Evolutionary conservation across 2,888 invertebrate genomes (phyloP), one percentile per base, ranked within the genome.

Genomic region (Harpalus rubripes): DNA sequence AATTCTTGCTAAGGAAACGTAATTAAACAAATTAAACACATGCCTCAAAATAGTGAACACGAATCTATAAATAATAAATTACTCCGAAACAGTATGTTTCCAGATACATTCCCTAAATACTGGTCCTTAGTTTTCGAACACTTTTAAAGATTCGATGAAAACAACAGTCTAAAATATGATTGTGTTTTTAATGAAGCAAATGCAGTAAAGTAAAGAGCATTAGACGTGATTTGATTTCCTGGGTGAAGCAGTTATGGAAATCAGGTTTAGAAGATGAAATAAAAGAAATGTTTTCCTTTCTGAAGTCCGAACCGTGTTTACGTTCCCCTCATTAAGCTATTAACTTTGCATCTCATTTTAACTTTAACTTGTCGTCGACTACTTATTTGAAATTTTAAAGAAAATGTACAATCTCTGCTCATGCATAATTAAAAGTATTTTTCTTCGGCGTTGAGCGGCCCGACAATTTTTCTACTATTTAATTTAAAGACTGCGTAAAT

Each of bases 351-450:
- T 83, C 61, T 83, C 76, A 76, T 83, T 83, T 76, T 6, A 76
- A 83, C 41, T 76, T 83, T 56, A 32, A 82, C 56, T 58, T 59
- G 74, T 41, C 72, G 72, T 39, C 4, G 58, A 72, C 39, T 59
- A 56, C 82, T 58, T 74, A 59, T 61, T 83, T 76, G 74, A 83
- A 76, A 83, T 83, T 83, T 83, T 83, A 76, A 76, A 83, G 83
- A 76, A 83, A 83, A 83, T 83, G 74, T 74, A 83, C 83, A 83
- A 76, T 83, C 83, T 74, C 83, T 22, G 56, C 83, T 83, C 83
- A 83, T 76, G 83, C 83, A 83, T 83, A 83, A 83, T 83, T 83
- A 74, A 83, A 59, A 61, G 74, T 83, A 83, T 83, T 83, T 83
- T 76, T 76, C 83, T 74, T 83, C 83, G 63, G 76, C 56, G 39